Evolutionary conservation across 1,140 invertebrate genomes (phyloP), one percentile per base, ranked within the genome.

Genomic region (Lasioglossum baleicum): DNA sequence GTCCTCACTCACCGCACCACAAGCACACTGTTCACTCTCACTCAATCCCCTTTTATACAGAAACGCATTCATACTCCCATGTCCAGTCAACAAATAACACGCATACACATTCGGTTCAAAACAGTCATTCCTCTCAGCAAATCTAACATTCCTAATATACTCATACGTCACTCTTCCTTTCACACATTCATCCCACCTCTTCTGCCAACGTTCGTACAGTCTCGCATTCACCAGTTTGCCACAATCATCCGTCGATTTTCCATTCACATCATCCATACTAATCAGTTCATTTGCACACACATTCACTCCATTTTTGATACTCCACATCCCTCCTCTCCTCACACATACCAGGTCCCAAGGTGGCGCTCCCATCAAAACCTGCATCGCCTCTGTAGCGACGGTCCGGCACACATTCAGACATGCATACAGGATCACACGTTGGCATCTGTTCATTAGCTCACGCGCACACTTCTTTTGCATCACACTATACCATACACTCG

Each of bases 371-470:
- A 81, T 40, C 56, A 89, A 58, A 0, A 90, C 86, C 70, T 84
- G 75, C 82, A 88, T 77, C 0, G 85, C 87, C 13, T 81, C 83
- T 0, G 82, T 88, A n/a, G 87, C 88, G 6, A 89, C 88, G 20
- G 85, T 91, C 5, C 79, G 67, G 80, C 87, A 90, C 22, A 87
- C 84, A 31, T 75, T 75, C n/a, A 87, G 42, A 58, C 82, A 88
- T 35, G 78, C 87, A 26, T 88, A 60, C 26, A 91, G 1, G 0
- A 78, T 82, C 0, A 84, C 31, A 26, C 86, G 60, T 53, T 90
- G 76, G 68, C 20, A 20, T n/a, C 6, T 66, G 0, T 44, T 44
- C 17, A 7, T 67, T 4, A 11, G 4, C 4, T 44, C 42, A 6
- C 42, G 4, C 42, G 42, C 42, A 44, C 8, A 44, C n/a, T n/a